Conservation (phyloP, 2,888 invertebrate genomes). For the Palloptera scutellata region DNA sequence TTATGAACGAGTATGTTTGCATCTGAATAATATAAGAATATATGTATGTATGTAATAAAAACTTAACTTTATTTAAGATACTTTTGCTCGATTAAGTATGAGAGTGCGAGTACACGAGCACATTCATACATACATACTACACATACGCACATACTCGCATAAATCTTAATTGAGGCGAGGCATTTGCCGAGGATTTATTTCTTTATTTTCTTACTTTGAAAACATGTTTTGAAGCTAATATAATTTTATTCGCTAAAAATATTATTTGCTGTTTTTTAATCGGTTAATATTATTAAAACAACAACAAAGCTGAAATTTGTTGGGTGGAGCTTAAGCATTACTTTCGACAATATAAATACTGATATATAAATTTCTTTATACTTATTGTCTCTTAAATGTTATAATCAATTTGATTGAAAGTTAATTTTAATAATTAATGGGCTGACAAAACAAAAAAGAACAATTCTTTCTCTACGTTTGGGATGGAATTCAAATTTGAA, state of each 20-base stretch:
- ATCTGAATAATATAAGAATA: conserved; percentile 26
- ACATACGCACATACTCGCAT: background rate
- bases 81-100: conserved; percentile 1
- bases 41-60: conserved; percentile 12
- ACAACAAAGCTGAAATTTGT: conserved; percentile 15
- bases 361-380: background rate
- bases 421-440: too few species aligned
- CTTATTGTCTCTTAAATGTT: too few species aligned
- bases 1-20: background rate
- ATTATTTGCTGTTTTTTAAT: conserved; percentile 21
- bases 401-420: too few species aligned
- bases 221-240: conserved; percentile 13
- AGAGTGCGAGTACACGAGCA: background rate
- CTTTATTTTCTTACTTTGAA: conserved; percentile 4
- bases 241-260: conserved; percentile 10
- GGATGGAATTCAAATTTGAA: too few species aligned
- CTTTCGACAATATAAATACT: conserved; percentile 2
- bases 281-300: conserved; percentile 27
- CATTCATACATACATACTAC: background rate
- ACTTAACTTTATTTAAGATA: conserved; percentile 21
- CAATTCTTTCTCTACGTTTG: too few species aligned
- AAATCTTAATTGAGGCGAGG: background rate
- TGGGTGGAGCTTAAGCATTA: conserved; percentile 32
- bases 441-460: too few species aligned
- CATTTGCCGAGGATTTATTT: background rate